A percentile compares a stretch with the other conserved stretches of the same genome.
phyloP scores from a whole-genome alignment of 64 coral and sea anemone species.

The Anthopleura sola region DNA sequence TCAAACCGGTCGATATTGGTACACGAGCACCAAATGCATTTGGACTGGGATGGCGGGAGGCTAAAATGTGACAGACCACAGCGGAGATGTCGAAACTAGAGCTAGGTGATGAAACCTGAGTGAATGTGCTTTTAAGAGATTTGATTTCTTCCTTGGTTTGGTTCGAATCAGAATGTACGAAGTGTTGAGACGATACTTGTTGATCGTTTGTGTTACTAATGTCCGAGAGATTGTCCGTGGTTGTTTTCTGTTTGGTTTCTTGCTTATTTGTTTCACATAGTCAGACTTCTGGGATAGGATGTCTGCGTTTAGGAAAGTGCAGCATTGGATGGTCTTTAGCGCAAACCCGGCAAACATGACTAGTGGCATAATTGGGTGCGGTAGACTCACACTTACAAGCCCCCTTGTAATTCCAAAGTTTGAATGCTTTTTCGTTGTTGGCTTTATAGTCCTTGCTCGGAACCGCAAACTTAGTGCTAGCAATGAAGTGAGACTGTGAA shows the following conservation, averaged over 20 bases:
- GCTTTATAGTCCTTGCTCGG: neutral
- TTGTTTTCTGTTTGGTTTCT: too few relatives aligned
- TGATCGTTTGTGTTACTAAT: neutral
- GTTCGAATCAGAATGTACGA: neutral
- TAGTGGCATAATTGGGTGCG: neutral
- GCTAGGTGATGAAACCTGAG: neutral
- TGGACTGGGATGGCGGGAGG: neutral
- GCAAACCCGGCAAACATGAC: slow-evolving; percentile 9
- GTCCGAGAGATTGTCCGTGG: too few relatives aligned
- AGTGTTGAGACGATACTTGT: neutral
- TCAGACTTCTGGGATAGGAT: slow-evolving; percentile 7
- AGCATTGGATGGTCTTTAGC: slow-evolving; percentile 18
- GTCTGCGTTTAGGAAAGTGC: neutral
- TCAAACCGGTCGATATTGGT: neutral
- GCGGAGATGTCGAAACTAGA: neutral
- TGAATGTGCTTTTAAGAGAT: neutral
- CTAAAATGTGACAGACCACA: neutral
- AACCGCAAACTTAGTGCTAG: neutral
- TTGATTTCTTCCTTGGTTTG: too few relatives aligned
- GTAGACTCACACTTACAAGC: slow-evolving; percentile 4
- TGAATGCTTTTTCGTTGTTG: too few relatives aligned
- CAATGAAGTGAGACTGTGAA: neutral
- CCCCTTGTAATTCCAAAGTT: slow-evolving; percentile 18
- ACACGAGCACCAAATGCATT: slow-evolving; percentile 24
- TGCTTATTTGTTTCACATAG: too few relatives aligned